These are phyloP conservation scores for Lasioglossum figueresi DNA, from an alignment of 2,888 invertebrate species.

Conservation along the genomic window DNA sequence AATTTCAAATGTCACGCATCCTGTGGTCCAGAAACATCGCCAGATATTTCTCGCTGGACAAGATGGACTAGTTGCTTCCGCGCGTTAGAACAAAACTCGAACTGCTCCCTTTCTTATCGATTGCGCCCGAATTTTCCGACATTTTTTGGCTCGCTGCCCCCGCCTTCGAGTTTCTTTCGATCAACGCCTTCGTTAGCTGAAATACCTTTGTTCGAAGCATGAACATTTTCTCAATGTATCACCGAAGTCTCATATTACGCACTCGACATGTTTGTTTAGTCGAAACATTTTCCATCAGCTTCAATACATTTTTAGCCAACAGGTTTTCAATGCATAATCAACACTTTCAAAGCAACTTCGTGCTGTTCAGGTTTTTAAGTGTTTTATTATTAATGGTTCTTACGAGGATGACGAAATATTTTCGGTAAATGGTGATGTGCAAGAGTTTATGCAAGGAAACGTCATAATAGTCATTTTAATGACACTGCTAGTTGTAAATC, in stretches of 20 bases:
- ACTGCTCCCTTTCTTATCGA: neutral
- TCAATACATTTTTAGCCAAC: neutral
- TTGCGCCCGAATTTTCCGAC: neutral
- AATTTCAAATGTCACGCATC: constrained; percentile 50
- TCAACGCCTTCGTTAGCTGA: neutral
- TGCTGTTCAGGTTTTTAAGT: neutral
- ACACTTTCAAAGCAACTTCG: neutral
- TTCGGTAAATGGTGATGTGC: neutral
- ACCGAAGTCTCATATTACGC: neutral
- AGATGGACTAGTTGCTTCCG: constrained; percentile 15
- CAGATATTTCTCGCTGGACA: constrained; percentile 12
- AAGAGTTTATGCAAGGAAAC: neutral
- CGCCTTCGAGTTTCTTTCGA: neutral
- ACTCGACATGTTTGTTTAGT: neutral
- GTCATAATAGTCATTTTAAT: neutral
- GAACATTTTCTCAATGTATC: neutral
- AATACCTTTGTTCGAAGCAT: neutral
- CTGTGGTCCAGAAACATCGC: constrained; percentile 29
- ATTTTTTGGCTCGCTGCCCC: neutral
- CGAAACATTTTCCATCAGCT: neutral
- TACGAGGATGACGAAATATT: neutral
- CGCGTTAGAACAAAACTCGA: neutral
- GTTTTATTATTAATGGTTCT: neutral
- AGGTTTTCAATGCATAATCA: neutral
- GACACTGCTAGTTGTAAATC: neutral